Evolutionary conservation across 2,888 invertebrate species (phyloP), one percentile per base, ranked within the genome.

Genomic region (Caenorhabditis japonica): DNA sequence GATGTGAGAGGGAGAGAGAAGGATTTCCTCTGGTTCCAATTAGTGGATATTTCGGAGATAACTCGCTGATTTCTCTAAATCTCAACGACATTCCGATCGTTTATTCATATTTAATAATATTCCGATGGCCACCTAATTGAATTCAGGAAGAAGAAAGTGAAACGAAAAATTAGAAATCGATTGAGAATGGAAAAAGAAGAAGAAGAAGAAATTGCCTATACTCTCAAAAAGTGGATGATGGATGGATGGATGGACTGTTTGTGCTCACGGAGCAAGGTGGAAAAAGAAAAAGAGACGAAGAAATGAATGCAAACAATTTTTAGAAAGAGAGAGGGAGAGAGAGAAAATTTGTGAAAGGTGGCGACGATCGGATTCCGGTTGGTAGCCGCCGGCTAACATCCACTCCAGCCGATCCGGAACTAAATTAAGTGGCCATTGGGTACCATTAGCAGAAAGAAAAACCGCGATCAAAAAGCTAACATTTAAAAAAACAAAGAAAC

Each of bases 31-130:
- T 64, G 53, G 59, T 59, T 47, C 58, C 60, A 58, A 73, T 56
- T 59, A 73, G 55, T 66, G 49, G 7, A 10, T 7, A 30, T 30
- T 10, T 64, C 64, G 64, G 64, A 64, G 64, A 64, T 61, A 53
- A 56, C 61, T 53, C 60, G 47, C 62, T 62, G 59, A 25, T n/a
- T 30, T 58, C 55, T 49, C 64, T 44, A 19, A 17, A 25, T 27
- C 46, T 33, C 51, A 25, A 62, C 43, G 53, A 56, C 62, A 51
- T 49, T 30, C 47, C 64, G 51, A 25, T 56, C 34, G 19, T 34
- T 13, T 33, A 27, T 15, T 25, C 46, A 27, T 4, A 30, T 27
- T 33, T 23, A 38, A 30, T 56, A 43, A 41, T 10, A 7, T 30
- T 30, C 30, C 30, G n/a, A n/a, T n/a, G n/a, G n/a, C n/a, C n/a